Evolutionary conservation across 92 coral and sea anemone species (phyloP).

Genomic region (Pocillopora meandrina): DNA sequence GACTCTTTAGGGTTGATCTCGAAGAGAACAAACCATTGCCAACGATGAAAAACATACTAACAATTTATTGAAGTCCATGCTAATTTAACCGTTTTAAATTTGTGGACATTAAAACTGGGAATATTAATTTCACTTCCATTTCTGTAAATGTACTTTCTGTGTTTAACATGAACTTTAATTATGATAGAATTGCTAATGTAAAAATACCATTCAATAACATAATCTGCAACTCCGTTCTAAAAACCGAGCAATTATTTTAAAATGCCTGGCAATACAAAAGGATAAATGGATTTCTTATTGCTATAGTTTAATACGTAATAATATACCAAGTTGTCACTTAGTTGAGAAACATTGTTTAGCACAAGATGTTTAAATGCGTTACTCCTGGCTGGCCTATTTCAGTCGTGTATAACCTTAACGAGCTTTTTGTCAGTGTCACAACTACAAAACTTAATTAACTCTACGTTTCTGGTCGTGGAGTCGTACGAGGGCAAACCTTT

Average conservation of each 20-base stretch:
- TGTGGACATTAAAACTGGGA: too few relatives aligned
- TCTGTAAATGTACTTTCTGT: background rate
- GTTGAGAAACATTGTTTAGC: background rate
- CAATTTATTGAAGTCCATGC: background rate
- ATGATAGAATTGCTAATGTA: background rate
- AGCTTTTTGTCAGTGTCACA: background rate
- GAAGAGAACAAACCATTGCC: background rate
- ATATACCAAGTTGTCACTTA: background rate
- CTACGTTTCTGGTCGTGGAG: background rate
- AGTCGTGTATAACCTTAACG: background rate
- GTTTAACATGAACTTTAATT: background rate
- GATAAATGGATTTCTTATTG: background rate
- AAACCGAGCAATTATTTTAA: background rate
- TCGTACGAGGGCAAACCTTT: conserved; percentile 32
- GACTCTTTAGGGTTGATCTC: background rate
- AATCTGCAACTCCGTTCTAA: background rate
- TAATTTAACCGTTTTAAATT: background rate
- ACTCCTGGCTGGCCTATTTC: background rate
- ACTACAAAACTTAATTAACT: background rate
- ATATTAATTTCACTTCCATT: background rate
- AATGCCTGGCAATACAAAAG: background rate
- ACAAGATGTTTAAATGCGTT: too few relatives aligned
- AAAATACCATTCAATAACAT: background rate
- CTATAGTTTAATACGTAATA: background rate
- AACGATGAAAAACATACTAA: background rate